Base-by-base conservation (phyloP, 2,888 invertebrate genomes). In the Nysson spinosus region DNA sequence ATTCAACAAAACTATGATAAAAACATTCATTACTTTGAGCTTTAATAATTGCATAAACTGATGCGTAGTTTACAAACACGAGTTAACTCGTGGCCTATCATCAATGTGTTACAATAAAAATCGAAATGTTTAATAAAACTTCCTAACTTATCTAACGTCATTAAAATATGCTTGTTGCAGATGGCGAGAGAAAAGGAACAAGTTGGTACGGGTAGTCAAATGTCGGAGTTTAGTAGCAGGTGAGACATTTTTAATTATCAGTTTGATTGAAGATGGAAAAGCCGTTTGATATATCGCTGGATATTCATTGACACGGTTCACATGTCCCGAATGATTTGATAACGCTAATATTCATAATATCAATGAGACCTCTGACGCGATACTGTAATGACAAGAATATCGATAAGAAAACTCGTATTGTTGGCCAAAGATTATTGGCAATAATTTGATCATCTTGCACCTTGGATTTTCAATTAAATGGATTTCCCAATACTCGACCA, bases 171-270 rank as follows among this genome's bases (percentile, higher is more conserved):
- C 16, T 9, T 24, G 3, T 64, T 54, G 24, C 4, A 70, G 65
- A 28, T 77, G 80, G 77, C 64, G 14, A 77, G 68, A 34, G 49
- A 61, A 16, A 72, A 79, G 51, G 65, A 69, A 1, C 51, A 60
- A 5, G 42, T 70, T 12, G 28, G 46, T 22, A 64, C 66, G 17
- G 75, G 74, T 44, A 81, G 68, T 72, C 78, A 71, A 6, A 83
- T 82, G 83, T 74, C 80, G 58, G 84, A 85, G 26, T 85, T 85
- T 51, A 85, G 75, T 44, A 85, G 85, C 83, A 85, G 83, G 85
- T 85, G 71, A 62, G 78, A 73, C 39, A 35, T 20, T 51, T 26
- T 55, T 54, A 46, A 43, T 44, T 39, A 19, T 50, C 32, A n/a
- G n/a, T n/a, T n/a, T n/a, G n/a, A n/a, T n/a, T n/a, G n/a, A n/a